Percentiles rank a stretch among this genome's conserved stretches.
phyloP scores from a whole-genome alignment of 1,140 invertebrate genomes.

The Aphaenogaster rudis region DNA sequence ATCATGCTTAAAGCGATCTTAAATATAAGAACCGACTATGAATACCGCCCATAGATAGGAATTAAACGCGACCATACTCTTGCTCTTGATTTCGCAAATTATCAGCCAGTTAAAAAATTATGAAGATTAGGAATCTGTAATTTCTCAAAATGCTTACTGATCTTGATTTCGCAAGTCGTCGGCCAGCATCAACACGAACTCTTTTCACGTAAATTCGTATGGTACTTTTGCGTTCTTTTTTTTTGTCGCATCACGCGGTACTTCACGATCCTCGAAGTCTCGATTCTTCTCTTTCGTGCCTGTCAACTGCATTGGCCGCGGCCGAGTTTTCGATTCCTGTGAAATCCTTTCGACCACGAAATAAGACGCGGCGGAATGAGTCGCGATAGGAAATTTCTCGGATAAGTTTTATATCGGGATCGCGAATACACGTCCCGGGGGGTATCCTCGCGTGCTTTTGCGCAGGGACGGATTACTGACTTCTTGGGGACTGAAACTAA shows the following conservation, averaged over 20 bases:
- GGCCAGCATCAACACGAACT: neutral
- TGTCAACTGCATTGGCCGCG: slow-evolving; percentile 50
- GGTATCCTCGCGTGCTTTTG: slow-evolving; percentile 12
- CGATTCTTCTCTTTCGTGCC: slow-evolving; percentile 28
- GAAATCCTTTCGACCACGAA: slow-evolving; percentile 54
- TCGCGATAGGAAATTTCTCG: slow-evolving; percentile 46
- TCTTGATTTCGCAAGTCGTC: neutral
- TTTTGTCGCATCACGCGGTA: neutral
- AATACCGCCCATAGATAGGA: neutral
- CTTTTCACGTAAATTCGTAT: slow-evolving; percentile 20
- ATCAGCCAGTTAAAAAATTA: neutral
- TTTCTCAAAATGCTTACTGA: neutral
- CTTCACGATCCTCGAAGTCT: slow-evolving; percentile 6
- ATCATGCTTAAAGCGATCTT: too few relatives aligned
- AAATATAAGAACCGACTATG: too few relatives aligned
- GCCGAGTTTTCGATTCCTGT: slow-evolving; percentile 41
- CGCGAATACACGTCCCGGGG: slow-evolving; percentile 1
- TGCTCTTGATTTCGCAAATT: neutral
- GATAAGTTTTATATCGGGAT: slow-evolving; percentile 47
- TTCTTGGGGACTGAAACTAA: slow-evolving; percentile 8
- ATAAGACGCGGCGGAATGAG: slow-evolving; percentile 59
- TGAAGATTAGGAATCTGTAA: neutral
- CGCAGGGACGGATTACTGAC: neutral
- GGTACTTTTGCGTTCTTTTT: neutral
- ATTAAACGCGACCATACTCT: neutral